Conservation (phyloP, 2,888 invertebrate species). For the Sesia apiformis region DNA sequence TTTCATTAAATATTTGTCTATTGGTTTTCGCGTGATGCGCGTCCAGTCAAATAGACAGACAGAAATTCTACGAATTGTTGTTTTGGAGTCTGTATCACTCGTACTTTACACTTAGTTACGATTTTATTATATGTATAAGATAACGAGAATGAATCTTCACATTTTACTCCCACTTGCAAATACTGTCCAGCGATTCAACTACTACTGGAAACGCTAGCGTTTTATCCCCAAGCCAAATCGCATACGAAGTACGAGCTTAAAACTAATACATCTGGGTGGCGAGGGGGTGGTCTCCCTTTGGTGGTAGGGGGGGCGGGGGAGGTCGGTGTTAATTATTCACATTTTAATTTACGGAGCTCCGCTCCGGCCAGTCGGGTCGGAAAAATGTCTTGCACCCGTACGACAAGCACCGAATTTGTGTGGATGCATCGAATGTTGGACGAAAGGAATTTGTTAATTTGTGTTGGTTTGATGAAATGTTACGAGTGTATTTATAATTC, state of each 20-base stretch:
- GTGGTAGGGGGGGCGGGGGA: constrained; percentile 22
- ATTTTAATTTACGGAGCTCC: constrained; percentile 67
- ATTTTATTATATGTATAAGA: too few relatives aligned
- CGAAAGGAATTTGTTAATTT: background rate
- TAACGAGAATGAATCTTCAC: too few relatives aligned
- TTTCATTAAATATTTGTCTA: too few relatives aligned
- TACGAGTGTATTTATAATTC: too few relatives aligned
- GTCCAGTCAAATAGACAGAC: too few relatives aligned
- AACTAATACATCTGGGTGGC: constrained; percentile 69
- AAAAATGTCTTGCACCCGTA: constrained; percentile 67
- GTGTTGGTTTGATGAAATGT: too few relatives aligned
- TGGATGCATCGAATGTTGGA: background rate
- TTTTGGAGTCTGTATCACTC: too few relatives aligned
- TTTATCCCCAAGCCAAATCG: constrained; percentile 28
- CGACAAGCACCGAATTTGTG: constrained; percentile 35
- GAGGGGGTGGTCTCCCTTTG: constrained; percentile 16
- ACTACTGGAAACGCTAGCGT: background rate
- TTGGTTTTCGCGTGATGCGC: too few relatives aligned
- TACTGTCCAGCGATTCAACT: background rate
- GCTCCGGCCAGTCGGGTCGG: constrained; percentile 41
- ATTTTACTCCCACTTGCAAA: too few relatives aligned
- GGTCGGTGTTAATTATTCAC: constrained; percentile 69
- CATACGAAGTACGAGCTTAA: constrained; percentile 61
- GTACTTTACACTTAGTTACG: too few relatives aligned
- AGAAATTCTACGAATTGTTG: too few relatives aligned